Evolutionary conservation across 2,113 vertebrate species (phyloP).

Genomic region (Pluvialis apricaria): DNA sequence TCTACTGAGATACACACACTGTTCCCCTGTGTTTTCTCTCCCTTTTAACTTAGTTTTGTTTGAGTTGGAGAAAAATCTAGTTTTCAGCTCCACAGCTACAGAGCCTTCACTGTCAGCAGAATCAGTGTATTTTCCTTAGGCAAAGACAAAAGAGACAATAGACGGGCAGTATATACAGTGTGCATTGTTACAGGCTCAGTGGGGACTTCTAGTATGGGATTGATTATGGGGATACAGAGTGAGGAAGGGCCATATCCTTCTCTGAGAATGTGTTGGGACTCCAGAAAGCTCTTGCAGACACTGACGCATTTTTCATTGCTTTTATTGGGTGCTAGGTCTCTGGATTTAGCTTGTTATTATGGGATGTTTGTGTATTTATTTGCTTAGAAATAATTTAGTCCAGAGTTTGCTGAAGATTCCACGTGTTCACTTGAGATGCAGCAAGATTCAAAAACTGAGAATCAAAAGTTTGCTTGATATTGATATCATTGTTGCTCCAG

Average conservation of each 20-base stretch:
- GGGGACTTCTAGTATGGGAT: conserved; percentile 9
- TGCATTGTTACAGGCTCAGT: conserved; percentile 37
- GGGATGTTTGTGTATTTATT: background rate
- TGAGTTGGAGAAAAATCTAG: background rate
- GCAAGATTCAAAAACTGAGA: background rate
- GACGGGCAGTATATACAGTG: background rate
- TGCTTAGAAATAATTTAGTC: background rate
- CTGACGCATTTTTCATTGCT: background rate
- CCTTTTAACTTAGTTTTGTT: background rate
- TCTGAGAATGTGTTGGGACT: background rate
- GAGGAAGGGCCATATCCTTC: background rate
- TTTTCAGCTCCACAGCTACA: background rate
- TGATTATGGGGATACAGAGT: background rate
- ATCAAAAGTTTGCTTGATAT: background rate
- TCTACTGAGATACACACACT: background rate
- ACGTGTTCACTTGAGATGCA: background rate
- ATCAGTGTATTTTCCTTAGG: conserved; percentile 36
- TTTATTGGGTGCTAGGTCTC: background rate
- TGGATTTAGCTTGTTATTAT: background rate
- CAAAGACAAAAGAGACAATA: conserved; percentile 27
- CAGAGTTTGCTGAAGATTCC: background rate
- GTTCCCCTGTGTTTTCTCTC: background rate
- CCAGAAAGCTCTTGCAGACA: background rate
- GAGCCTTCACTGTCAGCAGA: conserved; percentile 21
- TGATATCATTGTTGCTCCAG: background rate